Conservation (phyloP, 1,140 invertebrate genomes). For the Caenorhabditis latens region DNA sequence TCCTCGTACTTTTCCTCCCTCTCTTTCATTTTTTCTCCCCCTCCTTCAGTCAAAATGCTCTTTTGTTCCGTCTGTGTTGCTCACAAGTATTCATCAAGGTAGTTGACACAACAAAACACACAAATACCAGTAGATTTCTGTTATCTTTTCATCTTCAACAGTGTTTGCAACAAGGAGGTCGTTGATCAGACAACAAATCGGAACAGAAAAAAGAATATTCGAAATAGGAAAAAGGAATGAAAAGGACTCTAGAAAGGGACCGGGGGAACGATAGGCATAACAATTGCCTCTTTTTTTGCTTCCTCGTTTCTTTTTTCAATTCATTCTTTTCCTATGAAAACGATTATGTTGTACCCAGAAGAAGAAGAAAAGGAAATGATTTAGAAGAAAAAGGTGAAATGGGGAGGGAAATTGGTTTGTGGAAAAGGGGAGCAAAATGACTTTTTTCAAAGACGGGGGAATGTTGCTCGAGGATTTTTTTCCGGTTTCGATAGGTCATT, state of each 20-base stretch:
- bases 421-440: neutral
- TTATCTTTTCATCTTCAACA: constrained; percentile 4
- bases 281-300: constrained; percentile 25
- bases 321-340: neutral
- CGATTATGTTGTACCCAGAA: constrained; percentile 15
- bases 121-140: neutral
- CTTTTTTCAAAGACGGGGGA: neutral
- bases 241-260: neutral
- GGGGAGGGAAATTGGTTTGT: constrained; percentile 18
- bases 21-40: neutral
- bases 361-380: constrained; percentile 5
- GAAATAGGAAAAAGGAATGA: neutral
- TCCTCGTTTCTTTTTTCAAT: neutral
- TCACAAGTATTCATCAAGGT: neutral
- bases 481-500: too few species aligned
- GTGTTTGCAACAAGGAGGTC: neutral
- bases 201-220: neutral
- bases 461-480: neutral
- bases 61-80: constrained; percentile 8
- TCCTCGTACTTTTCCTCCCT: neutral
- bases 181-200: constrained; percentile 24
- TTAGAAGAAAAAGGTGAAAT: constrained; percentile 18
- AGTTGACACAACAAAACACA: constrained; percentile 44
- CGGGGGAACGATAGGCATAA: neutral
- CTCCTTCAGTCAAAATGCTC: constrained; percentile 4